A percentile compares a stretch with the other conserved stretches of the same genome.
phyloP scores from a whole-genome alignment of 2,888 invertebrate species.

The Chalcis sispes region DNA sequence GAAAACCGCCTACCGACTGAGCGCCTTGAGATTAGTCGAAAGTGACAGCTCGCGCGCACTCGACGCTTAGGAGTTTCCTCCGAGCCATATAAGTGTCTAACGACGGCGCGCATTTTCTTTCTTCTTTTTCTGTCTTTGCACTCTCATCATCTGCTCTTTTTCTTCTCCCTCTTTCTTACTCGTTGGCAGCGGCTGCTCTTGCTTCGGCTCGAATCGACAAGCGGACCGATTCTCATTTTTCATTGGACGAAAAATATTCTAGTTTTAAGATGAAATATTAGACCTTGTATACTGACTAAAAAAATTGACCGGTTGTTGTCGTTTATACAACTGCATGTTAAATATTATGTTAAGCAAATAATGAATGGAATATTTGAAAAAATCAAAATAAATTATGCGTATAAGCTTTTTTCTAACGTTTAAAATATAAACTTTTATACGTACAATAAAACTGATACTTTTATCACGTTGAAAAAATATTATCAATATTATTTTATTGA shows the following conservation, averaged over 20 bases:
- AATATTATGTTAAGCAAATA: too few relatives aligned
- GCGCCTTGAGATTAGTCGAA: constrained; percentile 46
- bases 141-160: constrained; percentile 42
- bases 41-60: constrained; percentile 46
- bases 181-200: background rate
- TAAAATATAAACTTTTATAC: too few relatives aligned
- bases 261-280: constrained; percentile 5
- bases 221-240: constrained; percentile 25
- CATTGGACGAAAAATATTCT: constrained; percentile 18
- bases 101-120: background rate
- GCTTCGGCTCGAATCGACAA: constrained; percentile 29
- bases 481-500: too few relatives aligned
- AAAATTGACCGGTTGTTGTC: too few relatives aligned
- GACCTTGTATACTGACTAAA: too few relatives aligned
- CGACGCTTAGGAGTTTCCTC: constrained; percentile 18
- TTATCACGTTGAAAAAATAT: too few relatives aligned
- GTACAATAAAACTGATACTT: too few relatives aligned
- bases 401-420: too few relatives aligned
- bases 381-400: too few relatives aligned
- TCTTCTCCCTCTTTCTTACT: background rate
- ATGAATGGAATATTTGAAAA: too few relatives aligned
- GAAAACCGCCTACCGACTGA: constrained; percentile 53
- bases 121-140: constrained; percentile 21
- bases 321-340: too few relatives aligned
- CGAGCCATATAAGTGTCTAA: background rate